phyloP scores from a whole-genome alignment of 2,113 vertebrate genomes.

The Himantopus leucocephalus region DNA sequence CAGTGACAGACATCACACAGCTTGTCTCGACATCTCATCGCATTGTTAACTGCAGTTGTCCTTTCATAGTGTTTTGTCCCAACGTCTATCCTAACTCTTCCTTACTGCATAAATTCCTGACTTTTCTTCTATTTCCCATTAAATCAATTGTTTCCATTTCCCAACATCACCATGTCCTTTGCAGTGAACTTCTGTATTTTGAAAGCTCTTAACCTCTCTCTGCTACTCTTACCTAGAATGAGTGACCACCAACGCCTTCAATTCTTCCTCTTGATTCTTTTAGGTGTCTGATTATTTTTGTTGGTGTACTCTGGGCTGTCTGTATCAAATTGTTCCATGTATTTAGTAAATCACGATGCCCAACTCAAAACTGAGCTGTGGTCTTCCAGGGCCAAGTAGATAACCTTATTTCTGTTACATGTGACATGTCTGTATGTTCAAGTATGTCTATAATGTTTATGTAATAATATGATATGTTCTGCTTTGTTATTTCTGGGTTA shows the following conservation, averaged over 20 bases:
- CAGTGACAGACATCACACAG: not conserved
- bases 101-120: not conserved
- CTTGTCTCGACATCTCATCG: rapidly evolving
- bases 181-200: not conserved
- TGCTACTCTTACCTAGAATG: not conserved
- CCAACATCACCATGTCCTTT: not conserved
- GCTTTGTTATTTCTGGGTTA: not conserved
- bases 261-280: not conserved
- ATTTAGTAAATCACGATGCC: not conserved
- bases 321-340: not conserved
- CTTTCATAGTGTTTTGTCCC: not conserved
- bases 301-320: not conserved
- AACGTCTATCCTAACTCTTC: not conserved
- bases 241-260: not conserved
- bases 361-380: not conserved
- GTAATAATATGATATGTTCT: not conserved
- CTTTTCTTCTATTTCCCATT: not conserved
- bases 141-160: not conserved
- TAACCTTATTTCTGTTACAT: not conserved
- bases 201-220: not conserved
- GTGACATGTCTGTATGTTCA: rapidly evolving
- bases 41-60: not conserved
- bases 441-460: not conserved
- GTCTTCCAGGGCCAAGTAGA: not conserved
- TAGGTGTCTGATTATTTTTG: not conserved